Evolutionary conservation across 1,140 invertebrate genomes (phyloP).

Genomic region (Diploscapter pachys): DNA sequence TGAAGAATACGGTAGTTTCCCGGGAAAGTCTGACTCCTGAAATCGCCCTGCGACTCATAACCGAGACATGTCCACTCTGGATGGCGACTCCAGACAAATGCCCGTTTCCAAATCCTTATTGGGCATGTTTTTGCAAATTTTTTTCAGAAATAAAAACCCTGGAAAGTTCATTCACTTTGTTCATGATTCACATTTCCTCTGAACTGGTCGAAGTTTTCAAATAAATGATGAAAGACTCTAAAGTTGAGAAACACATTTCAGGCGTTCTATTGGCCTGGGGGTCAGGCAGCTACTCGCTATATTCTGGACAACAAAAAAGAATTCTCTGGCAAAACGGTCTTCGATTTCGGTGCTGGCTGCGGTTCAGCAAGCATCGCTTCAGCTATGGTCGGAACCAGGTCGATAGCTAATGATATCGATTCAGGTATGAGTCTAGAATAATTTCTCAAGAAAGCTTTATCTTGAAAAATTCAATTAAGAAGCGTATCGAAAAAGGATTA

Average conservation of each 20-base stretch:
- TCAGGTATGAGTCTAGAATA: conserved; percentile 2
- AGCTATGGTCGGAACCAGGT: neutral
- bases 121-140: neutral
- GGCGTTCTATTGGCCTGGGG: conserved; percentile 37
- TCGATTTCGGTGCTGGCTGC: conserved; percentile 30
- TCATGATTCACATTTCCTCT: too few species aligned
- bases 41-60: conserved; percentile 22
- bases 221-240: too few species aligned
- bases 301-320: conserved; percentile 11
- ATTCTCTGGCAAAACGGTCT: neutral
- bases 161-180: too few species aligned
- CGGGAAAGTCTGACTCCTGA: conserved; percentile 32
- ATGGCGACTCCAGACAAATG: conserved; percentile 34
- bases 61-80: conserved; percentile 28
- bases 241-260: too few species aligned
- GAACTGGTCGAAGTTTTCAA: too few species aligned
- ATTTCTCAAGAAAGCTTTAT: neutral
- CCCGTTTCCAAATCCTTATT: conserved; percentile 29
- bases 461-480: conserved; percentile 12
- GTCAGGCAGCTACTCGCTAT: conserved; percentile 25
- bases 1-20: conserved; percentile 23
- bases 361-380: conserved; percentile 25
- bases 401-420: conserved; percentile 33
- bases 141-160: too few species aligned
- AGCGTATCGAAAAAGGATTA: neutral